Evolutionary conservation across 2,113 vertebrate species (phyloP).

Genomic region (Rhea americana): DNA sequence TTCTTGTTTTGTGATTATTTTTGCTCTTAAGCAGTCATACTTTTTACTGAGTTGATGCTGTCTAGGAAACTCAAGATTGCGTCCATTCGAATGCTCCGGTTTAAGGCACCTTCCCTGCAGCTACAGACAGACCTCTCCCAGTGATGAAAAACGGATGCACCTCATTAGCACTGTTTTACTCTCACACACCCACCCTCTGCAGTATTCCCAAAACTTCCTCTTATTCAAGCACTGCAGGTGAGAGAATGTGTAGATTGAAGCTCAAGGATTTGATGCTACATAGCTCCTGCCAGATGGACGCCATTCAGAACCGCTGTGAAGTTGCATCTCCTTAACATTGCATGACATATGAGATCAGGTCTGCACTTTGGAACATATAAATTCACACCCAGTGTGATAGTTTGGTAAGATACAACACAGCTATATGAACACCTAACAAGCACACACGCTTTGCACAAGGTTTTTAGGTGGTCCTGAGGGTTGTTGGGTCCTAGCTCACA

Average conservation of each 20-base stretch:
- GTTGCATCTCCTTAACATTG: background rate
- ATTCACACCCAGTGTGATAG: background rate
- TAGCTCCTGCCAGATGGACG: background rate
- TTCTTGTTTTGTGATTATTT: slow-evolving; percentile 49
- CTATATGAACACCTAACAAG: too few relatives aligned
- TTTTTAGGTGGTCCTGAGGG: background rate
- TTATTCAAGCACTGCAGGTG: background rate
- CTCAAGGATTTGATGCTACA: background rate
- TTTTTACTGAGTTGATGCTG: slow-evolving; percentile 38
- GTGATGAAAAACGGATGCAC: background rate
- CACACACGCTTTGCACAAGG: background rate
- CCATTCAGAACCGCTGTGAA: background rate
- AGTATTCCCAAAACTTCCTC: background rate
- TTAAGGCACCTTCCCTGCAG: background rate
- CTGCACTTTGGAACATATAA: background rate
- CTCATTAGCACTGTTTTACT: background rate
- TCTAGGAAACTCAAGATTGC: slow-evolving; percentile 15
- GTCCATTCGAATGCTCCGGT: background rate
- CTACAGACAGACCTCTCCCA: background rate
- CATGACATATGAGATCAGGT: rapidly evolving
- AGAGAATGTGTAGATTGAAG: background rate
- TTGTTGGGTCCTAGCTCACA: background rate
- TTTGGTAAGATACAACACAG: background rate
- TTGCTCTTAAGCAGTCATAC: slow-evolving; percentile 47
- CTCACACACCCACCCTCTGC: background rate